Evolutionary conservation across 2,797 vertebrate species (phyloP), one percentile per base, ranked within the genome.

Genomic region (Natrix natrix): DNA sequence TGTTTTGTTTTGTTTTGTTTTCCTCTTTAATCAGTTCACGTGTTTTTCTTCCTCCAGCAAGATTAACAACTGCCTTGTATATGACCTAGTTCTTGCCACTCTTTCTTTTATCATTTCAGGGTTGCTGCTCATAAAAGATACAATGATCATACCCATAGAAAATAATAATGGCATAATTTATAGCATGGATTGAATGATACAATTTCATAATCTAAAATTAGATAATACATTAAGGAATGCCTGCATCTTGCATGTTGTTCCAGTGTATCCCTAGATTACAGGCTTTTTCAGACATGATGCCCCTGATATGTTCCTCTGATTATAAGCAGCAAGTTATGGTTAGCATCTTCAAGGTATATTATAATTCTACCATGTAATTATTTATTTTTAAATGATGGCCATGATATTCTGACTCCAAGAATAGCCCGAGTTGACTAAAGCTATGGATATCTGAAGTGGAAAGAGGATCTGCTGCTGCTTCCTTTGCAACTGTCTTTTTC

Each of bases 11-110:
- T 22, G 16, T 88, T 89, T 61, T 94, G 78, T 83, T 83, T 83
- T 83, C 4, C 10, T 83, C 92, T 95, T 97, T 95, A 96, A 97
- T 97, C 94, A 96, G 94, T 74, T 91, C 94, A 32, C 74, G 52
- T 55, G 88, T 89, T 96, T 93, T 63, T 43, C 4, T 69, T 43
- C 3, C 60, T 90, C 20, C 94, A 90, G 93, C 93, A 89, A 93
- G 94, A 78, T 63, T 94, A 93, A 94, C 91, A 87, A 95, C 61
- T 14, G 20, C 87, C 93, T 93, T 56, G 61, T 60, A 90, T 0
- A 69, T 94, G 93, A 90, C 48, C 90, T 94, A 95, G 87, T 91
- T 74, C 22, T 60, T 17, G 83, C 86, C 91, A 91, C 87, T 93
- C 92, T 26, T 26, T n/a, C 1, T 7, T 87, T 20, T 87, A 83